Percentiles rank a stretch among this genome's conserved stretches.
These are phyloP conservation scores for Callipepla californica DNA, from an alignment of 2,113 vertebrate genomes.

Conservation along the genomic window DNA sequence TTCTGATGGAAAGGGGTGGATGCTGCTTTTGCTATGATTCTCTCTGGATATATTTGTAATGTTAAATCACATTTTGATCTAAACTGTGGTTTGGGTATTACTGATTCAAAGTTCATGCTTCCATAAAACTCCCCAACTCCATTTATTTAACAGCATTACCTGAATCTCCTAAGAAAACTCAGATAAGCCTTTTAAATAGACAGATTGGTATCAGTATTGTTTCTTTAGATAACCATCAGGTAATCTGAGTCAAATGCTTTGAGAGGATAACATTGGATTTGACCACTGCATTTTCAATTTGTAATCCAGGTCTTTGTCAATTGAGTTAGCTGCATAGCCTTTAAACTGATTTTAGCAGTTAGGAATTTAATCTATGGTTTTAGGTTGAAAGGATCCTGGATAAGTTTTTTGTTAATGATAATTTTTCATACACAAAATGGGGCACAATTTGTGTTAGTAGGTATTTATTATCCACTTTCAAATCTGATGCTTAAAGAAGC, in stretches of 20 bases:
- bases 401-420: background rate
- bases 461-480: background rate
- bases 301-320: background rate
- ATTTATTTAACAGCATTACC: background rate
- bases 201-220: background rate
- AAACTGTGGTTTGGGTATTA: background rate
- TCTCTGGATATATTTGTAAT: background rate
- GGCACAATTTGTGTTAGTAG: background rate
- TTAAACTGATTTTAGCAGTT: background rate
- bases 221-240: background rate
- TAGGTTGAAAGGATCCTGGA: background rate
- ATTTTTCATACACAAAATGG: background rate
- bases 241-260: background rate
- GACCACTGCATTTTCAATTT: background rate
- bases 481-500: background rate
- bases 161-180: background rate
- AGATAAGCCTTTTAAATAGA: background rate
- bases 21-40: background rate
- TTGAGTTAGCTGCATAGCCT: background rate
- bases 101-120: background rate
- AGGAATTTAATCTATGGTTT: background rate
- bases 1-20: background rate
- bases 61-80: background rate
- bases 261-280: background rate
- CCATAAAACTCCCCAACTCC: background rate